Evolutionary conservation across 2,888 invertebrate genomes (phyloP), one percentile per base, ranked within the genome.

Genomic region (Meganola albula): DNA sequence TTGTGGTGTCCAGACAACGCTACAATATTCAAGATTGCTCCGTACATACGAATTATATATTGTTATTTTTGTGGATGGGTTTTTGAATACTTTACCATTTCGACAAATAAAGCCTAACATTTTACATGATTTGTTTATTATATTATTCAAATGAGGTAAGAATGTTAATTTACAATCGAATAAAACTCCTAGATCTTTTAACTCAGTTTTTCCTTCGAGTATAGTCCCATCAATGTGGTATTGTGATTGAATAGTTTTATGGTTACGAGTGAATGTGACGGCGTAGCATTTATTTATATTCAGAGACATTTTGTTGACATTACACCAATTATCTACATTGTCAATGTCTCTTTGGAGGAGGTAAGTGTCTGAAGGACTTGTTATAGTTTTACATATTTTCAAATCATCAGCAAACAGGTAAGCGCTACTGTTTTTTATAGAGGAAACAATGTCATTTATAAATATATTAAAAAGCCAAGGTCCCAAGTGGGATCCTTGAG

Each of bases 331-430:
- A 25, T 13, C 9, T 13, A 25, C 13, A 4, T 12, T n/a, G 7
- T 25, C 12, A 12, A 25, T 12, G 24, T 25, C 24, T 2, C 9
- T 12, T 13, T 25, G 24, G 2, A 25, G 13, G 11, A 11, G n/a
- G n/a, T n/a, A n/a, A n/a, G n/a, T n/a, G 8, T 24, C 24, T 2
- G 16, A 6, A 3, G 26, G 2, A 10, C 9, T 7, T 26, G 22
- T 22, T 14, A 27, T 9, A 1, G 14, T 32, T 32, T 27, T 26
- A 14, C 26, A 32, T 13, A 32, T 8, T 8, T 32, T 27, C 22
- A 32, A 14, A 16, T 26, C 12, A 13, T 26, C 26, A 0, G 22
- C 22, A 14, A 32, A 32, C 1, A 26, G 12, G 10, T 32, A 32
- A 22, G 14, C 13, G 6, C 22, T 22, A 7, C 14, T 32, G 9